Conservation (phyloP, 1,140 invertebrate genomes). For the Drosophila suzukii region DNA sequence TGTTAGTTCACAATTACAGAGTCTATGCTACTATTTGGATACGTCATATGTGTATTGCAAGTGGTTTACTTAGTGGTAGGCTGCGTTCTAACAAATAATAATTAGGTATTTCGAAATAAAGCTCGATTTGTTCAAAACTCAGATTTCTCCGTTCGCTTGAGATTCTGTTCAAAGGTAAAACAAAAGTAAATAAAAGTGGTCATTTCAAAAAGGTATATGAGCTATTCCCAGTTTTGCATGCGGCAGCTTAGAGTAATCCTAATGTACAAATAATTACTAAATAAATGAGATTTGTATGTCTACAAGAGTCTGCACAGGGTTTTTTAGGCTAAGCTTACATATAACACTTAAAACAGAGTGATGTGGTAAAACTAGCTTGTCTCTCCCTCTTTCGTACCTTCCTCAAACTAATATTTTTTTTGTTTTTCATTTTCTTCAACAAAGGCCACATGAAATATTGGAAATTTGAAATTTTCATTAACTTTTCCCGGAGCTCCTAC, state of each 20-base stretch:
- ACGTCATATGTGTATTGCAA: slow-evolving; percentile 70
- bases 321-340: slow-evolving; percentile 48
- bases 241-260: slow-evolving; percentile 28
- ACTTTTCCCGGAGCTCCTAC: slow-evolving; percentile 31
- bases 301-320: slow-evolving; percentile 30
- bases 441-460: slow-evolving; percentile 79
- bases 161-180: slow-evolving; percentile 48
- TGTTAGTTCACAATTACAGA: slow-evolving; percentile 57
- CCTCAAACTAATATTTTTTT: slow-evolving; percentile 18
- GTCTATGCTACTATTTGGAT: slow-evolving; percentile 73
- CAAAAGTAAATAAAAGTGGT: slow-evolving; percentile 15
- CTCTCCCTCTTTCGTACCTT: neutral
- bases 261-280: slow-evolving; percentile 54
- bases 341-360: slow-evolving; percentile 52
- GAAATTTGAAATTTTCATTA: slow-evolving; percentile 68
- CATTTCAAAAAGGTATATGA: slow-evolving; percentile 17
- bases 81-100: slow-evolving; percentile 43
- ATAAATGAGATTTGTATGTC: slow-evolving; percentile 55
- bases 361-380: slow-evolving; percentile 12
- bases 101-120: slow-evolving; percentile 64
- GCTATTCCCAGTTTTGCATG: slow-evolving; percentile 37
- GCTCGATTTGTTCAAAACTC: slow-evolving; percentile 67
- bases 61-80: slow-evolving; percentile 25
- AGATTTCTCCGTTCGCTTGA: slow-evolving; percentile 33
- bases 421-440: slow-evolving; percentile 38